These are phyloP conservation scores for Idaea aversata DNA, from an alignment of 2,888 invertebrate genomes.

Conservation along the genomic window DNA sequence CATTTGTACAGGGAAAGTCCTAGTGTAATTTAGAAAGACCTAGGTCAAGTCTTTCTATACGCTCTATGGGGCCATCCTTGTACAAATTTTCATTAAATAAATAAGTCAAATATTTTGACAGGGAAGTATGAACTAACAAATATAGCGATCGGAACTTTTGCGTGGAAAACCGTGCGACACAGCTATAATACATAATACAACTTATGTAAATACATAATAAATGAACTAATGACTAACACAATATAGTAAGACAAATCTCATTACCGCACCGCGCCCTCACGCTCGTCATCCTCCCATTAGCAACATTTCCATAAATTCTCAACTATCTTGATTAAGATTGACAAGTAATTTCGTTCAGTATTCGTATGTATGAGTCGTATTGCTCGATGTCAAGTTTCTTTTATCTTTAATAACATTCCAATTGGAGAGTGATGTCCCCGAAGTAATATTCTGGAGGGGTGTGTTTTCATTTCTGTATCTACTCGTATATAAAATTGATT, in stretches of 20 bases:
- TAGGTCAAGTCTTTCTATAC: too few relatives aligned
- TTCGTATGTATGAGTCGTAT: constrained; percentile 72
- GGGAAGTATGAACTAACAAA: too few relatives aligned
- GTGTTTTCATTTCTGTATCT: constrained; percentile 37
- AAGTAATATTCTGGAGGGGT: constrained; percentile 66
- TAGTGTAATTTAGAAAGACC: too few relatives aligned
- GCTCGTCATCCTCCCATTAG: constrained; percentile 11
- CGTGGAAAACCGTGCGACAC: neutral
- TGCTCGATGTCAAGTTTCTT: constrained; percentile 66
- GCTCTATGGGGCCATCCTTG: too few relatives aligned
- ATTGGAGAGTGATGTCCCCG: constrained; percentile 63
- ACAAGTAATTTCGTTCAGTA: constrained; percentile 47
- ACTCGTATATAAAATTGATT: neutral
- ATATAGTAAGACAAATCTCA: constrained; percentile 4
- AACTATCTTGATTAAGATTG: constrained; percentile 45
- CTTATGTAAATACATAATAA: constrained; percentile 9
- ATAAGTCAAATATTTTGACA: too few relatives aligned
- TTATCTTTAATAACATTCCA: constrained; percentile 78
- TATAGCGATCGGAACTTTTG: neutral
- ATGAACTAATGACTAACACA: constrained; percentile 2
- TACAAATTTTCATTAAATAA: too few relatives aligned
- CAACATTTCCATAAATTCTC: constrained; percentile 42
- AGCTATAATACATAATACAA: constrained; percentile 25
- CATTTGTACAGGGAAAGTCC: too few relatives aligned
- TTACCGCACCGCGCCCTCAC: constrained; percentile 2